Evolutionary conservation across 1,140 invertebrate genomes (phyloP).

Genomic region (Colletes latitarsis): DNA sequence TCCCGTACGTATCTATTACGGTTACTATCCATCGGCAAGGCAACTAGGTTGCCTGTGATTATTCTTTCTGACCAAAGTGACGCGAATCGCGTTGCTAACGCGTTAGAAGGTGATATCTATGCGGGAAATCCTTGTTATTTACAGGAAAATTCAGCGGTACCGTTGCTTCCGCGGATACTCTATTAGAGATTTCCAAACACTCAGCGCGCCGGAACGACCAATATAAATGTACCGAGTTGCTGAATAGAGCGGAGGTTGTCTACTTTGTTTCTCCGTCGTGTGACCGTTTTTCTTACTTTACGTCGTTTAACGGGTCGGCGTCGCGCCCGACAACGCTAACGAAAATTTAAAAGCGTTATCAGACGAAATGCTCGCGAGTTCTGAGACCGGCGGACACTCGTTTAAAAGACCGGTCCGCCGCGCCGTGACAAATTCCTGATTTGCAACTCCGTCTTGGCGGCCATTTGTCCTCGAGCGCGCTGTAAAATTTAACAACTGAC

Average conservation of each 20-base stretch:
- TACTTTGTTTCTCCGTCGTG: conserved; percentile 47
- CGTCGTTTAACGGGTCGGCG: conserved; percentile 49
- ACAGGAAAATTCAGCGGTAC: background rate
- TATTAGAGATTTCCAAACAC: conserved; percentile 25
- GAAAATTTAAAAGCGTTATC: conserved; percentile 67
- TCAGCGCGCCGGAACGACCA: conserved; percentile 1
- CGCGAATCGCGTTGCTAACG: background rate
- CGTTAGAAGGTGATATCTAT: background rate
- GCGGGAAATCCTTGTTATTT: background rate
- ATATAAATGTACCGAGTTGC: conserved; percentile 55
- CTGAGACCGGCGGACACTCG: conserved; percentile 17
- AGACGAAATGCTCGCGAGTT: conserved; percentile 40
- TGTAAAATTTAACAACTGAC: conserved; percentile 59
- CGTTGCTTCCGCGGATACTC: background rate
- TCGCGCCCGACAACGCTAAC: conserved; percentile 39
- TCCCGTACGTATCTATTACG: background rate
- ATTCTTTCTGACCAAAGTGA: background rate
- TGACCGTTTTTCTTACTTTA: conserved; percentile 65
- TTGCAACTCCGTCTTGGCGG: conserved; percentile 51
- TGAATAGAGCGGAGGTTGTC: conserved; percentile 36
- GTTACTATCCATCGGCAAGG: too few relatives aligned
- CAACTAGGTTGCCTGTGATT: background rate
- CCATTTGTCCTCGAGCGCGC: conserved; percentile 30
- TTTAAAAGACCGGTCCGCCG: conserved; percentile 34
- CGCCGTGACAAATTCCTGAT: conserved; percentile 60